Evolutionary conservation across 2,113 vertebrate genomes (phyloP).

Genomic region (Myocastor coypus): DNA sequence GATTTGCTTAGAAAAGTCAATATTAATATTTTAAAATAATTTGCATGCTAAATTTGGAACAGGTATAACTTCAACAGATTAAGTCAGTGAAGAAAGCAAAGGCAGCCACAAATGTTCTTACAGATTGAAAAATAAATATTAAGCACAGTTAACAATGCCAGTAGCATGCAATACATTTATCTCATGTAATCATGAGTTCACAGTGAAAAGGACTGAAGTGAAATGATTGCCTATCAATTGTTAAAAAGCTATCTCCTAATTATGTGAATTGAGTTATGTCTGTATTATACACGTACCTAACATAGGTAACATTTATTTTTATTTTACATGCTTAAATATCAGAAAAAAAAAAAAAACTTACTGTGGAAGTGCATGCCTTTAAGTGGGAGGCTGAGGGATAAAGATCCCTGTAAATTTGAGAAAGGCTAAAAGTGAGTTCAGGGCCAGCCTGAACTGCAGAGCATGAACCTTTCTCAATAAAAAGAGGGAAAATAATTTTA

Average conservation of each 20-base stretch:
- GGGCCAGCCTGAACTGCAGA: no score
- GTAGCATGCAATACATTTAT: not conserved
- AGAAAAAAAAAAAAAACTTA: not conserved
- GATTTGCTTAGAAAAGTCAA: not conserved
- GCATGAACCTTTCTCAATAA: not conserved
- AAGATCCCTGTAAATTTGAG: no score
- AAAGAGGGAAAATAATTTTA: not conserved
- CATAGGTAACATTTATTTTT: not conserved
- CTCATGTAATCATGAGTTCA: not conserved
- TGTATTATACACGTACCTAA: not conserved
- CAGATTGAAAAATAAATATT: not conserved
- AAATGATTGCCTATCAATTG: not conserved
- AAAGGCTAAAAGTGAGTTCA: no score
- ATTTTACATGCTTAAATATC: not conserved
- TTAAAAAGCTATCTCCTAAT: not conserved
- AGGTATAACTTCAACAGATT: not conserved
- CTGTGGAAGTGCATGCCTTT: no score
- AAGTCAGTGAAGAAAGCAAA: not conserved
- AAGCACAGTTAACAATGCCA: not conserved
- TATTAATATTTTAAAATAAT: slow-evolving; percentile 1
- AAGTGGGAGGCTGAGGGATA: no score
- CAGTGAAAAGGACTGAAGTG: not conserved
- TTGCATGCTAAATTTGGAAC: not conserved
- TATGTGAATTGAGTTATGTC: not conserved
- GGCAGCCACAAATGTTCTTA: not conserved